Percentiles rank a stretch among this genome's conserved stretches.
Evolutionary conservation across 2,113 vertebrate species (phyloP).

Genomic region (Cynocephalus volans): DNA sequence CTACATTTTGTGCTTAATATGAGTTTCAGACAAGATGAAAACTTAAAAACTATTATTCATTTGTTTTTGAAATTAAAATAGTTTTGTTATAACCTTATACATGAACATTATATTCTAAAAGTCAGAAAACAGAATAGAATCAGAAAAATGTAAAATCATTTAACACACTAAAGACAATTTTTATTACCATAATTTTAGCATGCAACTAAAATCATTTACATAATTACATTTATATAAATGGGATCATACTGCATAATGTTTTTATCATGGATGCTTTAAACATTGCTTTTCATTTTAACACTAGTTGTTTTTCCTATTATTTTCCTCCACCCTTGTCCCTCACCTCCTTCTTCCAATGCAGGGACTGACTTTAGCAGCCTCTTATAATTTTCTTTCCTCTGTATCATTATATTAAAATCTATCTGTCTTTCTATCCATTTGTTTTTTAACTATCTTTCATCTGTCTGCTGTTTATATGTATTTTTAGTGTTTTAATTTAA

Average conservation of each 20-base stretch:
- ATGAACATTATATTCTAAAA: not conserved
- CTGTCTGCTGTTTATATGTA: not conserved
- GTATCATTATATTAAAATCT: not conserved
- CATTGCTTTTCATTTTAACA: not conserved
- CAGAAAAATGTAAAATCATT: not conserved
- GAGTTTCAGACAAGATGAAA: not conserved
- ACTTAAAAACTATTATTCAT: not conserved
- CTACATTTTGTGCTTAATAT: not conserved
- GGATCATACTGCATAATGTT: not conserved
- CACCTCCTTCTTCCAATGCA: not conserved
- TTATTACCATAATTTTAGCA: not conserved
- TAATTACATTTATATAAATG: not conserved
- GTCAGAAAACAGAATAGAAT: not conserved
- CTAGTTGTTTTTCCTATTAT: not conserved
- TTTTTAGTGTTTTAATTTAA: not conserved
- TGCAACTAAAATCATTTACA: not conserved
- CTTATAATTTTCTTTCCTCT: not conserved
- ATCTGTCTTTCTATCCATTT: not conserved
- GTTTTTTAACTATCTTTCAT: not conserved
- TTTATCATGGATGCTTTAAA: not conserved
- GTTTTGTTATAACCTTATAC: not conserved
- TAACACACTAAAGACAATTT: not conserved
- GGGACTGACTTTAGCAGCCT: not conserved
- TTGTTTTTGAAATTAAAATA: conserved; percentile 5
- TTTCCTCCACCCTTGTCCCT: not conserved